These are phyloP conservation scores for Formicarius rufipectus DNA, from an alignment of 2,113 vertebrate species.

Conservation along the genomic window DNA sequence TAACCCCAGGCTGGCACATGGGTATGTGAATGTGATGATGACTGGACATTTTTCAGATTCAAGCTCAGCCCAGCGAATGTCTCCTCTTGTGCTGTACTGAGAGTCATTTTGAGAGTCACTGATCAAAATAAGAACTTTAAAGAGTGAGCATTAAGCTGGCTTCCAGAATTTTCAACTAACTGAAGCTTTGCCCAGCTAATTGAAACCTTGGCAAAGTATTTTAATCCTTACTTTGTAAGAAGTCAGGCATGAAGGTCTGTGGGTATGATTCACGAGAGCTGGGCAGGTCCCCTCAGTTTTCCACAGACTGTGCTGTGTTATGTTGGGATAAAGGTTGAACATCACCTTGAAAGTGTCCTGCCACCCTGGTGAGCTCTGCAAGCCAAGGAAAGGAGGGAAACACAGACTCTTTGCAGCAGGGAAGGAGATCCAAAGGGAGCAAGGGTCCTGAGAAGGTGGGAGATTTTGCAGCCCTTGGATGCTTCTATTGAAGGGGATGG, in stretches of 20 bases:
- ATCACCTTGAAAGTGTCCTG: neutral
- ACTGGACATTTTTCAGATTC: neutral
- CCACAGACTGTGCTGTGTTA: neutral
- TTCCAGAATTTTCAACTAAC: neutral
- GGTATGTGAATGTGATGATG: too few species aligned
- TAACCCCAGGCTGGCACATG: neutral
- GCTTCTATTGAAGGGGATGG: neutral
- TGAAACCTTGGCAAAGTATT: neutral
- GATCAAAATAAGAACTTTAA: neutral
- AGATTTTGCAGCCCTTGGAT: neutral
- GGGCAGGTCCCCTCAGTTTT: neutral
- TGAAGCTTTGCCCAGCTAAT: neutral
- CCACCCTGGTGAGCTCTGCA: neutral
- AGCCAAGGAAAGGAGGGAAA: neutral
- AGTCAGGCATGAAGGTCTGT: neutral
- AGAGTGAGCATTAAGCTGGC: neutral
- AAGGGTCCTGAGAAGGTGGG: neutral
- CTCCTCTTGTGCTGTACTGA: neutral
- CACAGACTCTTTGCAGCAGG: neutral
- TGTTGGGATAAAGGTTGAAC: neutral
- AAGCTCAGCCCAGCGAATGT: neutral
- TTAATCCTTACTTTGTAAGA: neutral
- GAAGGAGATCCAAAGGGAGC: neutral
- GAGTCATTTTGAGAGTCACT: too few species aligned
- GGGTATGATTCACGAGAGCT: neutral